These are phyloP conservation scores for Serranus cabrilla DNA, from an alignment of 2,797 vertebrate genomes.

Conservation along the genomic window DNA sequence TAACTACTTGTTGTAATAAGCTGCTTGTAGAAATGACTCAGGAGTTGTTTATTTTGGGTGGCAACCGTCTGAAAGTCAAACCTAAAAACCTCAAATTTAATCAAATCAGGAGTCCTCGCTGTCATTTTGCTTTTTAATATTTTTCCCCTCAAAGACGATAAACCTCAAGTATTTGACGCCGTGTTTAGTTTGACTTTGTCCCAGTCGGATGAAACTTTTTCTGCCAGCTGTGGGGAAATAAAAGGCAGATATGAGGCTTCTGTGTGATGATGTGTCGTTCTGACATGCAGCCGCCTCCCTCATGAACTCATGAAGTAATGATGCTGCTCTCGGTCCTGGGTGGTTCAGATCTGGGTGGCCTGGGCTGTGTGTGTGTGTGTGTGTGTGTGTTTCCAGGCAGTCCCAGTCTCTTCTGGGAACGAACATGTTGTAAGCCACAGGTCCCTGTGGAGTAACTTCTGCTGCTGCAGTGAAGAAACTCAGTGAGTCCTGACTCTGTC, in stretches of 20 bases:
- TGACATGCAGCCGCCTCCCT: slow-evolving; percentile 45
- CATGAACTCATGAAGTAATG: slow-evolving; percentile 54
- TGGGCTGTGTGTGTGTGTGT: slow-evolving; percentile 16
- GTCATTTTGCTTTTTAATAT: slow-evolving; percentile 28
- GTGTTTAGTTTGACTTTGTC: slow-evolving; percentile 33
- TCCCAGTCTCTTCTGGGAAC: slow-evolving; percentile 77
- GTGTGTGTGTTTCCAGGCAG: slow-evolving; percentile 75
- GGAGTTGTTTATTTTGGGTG: too few species aligned
- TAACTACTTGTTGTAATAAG: too few species aligned
- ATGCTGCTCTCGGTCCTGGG: slow-evolving; percentile 63
- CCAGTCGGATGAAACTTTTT: neutral
- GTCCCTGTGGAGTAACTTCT: slow-evolving; percentile 55
- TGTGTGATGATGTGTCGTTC: slow-evolving; percentile 47
- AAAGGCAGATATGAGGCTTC: slow-evolving; percentile 45
- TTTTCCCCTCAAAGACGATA: neutral
- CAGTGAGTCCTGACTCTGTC: neutral
- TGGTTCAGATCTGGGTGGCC: slow-evolving; percentile 80
- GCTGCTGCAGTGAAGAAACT: slow-evolving; percentile 45
- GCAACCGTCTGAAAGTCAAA: too few species aligned
- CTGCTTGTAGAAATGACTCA: too few species aligned
- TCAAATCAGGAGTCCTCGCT: neutral
- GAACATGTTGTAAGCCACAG: slow-evolving; percentile 62
- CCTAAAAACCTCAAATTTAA: too few species aligned
- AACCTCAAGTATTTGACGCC: slow-evolving; percentile 2
- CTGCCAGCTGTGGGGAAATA: slow-evolving; percentile 34